phyloP scores from a whole-genome alignment of 2,888 invertebrate species.

The Andrena camellia region DNA sequence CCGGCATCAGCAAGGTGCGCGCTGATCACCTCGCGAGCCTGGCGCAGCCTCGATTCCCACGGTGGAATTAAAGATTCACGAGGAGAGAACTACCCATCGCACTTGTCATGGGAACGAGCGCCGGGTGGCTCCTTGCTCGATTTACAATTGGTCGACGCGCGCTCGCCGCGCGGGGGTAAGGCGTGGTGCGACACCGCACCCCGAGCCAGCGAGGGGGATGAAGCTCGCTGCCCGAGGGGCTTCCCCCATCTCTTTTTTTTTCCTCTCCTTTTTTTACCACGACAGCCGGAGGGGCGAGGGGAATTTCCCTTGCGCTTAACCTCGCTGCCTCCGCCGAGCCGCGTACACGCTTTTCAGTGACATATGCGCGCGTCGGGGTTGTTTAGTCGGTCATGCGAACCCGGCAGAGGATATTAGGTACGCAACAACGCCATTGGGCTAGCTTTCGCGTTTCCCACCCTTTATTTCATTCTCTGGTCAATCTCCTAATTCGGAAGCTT shows the following conservation, averaged over 20 bases:
- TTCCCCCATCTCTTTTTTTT: slow-evolving; percentile 54
- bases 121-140: slow-evolving; percentile 71
- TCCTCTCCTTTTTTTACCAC: slow-evolving; percentile 26
- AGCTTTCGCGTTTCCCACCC: neutral
- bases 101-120: slow-evolving; percentile 85
- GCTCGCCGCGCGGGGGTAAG: slow-evolving; percentile 56
- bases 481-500: no score
- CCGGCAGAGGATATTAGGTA: slow-evolving; percentile 3
- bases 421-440: slow-evolving; percentile 1
- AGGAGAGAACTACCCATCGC: slow-evolving; percentile 77
- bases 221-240: slow-evolving; percentile 55
- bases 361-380: slow-evolving; percentile 45
- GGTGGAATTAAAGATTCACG: slow-evolving; percentile 84
- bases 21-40: slow-evolving; percentile 34
- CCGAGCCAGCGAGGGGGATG: slow-evolving; percentile 66
- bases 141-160: slow-evolving; percentile 67
- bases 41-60: slow-evolving; percentile 77
- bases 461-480: no score
- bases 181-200: slow-evolving; percentile 68
- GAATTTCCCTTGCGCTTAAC: slow-evolving; percentile 51
- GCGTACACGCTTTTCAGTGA: slow-evolving; percentile 23
- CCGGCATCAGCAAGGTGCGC: slow-evolving; percentile 53
- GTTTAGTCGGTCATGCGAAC: slow-evolving; percentile 39
- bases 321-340: slow-evolving; percentile 17
- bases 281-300: slow-evolving; percentile 33